These are phyloP conservation scores for Pogonocherus hispidulus DNA, from an alignment of 2,888 invertebrate species.

Conservation along the genomic window DNA sequence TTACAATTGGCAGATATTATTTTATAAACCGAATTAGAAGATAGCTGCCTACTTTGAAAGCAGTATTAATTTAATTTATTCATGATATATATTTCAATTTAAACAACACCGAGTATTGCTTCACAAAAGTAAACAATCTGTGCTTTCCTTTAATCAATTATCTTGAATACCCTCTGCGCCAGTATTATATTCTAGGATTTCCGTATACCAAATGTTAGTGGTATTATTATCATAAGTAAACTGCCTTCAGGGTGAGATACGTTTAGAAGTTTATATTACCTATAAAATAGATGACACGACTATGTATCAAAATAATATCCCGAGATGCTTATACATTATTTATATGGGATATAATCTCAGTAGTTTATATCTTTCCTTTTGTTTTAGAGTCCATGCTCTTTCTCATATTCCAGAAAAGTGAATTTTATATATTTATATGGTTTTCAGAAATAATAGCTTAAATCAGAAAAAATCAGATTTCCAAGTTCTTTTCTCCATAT, in stretches of 20 bases:
- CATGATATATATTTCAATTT: neutral
- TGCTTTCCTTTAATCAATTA: constrained; percentile 25
- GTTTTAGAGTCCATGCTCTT: neutral
- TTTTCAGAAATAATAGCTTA: too few relatives aligned
- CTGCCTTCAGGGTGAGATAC: constrained; percentile 15
- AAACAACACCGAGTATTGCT: neutral
- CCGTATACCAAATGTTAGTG: constrained; percentile 12
- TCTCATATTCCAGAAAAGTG: neutral
- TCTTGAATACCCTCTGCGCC: constrained; percentile 9
- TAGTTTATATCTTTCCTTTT: neutral
- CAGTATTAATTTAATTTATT: neutral
- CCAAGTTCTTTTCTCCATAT: too few relatives aligned
- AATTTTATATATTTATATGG: too few relatives aligned
- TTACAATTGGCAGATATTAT: neutral
- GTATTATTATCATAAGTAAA: constrained; percentile 26
- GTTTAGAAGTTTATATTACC: constrained; percentile 15
- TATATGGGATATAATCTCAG: neutral
- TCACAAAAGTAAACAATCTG: neutral
- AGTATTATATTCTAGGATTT: neutral
- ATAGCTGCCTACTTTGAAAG: too few relatives aligned
- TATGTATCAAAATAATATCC: constrained; percentile 13
- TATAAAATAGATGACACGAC: constrained; percentile 13
- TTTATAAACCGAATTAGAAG: neutral
- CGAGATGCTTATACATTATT: neutral
- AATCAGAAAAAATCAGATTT: too few relatives aligned